These are phyloP conservation scores for Caenorhabditis elegans DNA, from an alignment of 1,140 invertebrate species.

Conservation along the genomic window DNA sequence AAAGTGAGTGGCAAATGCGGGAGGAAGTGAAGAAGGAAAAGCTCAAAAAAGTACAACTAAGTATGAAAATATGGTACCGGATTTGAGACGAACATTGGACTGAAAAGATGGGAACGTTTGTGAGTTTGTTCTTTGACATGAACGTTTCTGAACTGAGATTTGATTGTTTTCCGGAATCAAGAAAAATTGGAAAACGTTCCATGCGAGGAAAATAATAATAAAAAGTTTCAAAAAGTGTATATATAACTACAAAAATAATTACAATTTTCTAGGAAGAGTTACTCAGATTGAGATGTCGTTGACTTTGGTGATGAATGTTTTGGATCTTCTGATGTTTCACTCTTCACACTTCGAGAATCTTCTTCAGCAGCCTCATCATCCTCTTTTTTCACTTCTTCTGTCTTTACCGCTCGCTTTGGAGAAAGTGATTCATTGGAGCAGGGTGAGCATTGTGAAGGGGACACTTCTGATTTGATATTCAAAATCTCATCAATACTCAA, in stretches of 20 bases:
- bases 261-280: background rate
- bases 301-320: background rate
- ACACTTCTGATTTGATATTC: conserved; percentile 35
- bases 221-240: too few species aligned
- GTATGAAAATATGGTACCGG: background rate
- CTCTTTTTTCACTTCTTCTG: background rate
- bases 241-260: background rate
- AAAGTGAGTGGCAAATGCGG: background rate
- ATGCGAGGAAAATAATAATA: too few species aligned
- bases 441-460: background rate
- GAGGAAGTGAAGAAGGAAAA: background rate
- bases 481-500: conserved; percentile 42
- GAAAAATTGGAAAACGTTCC: too few species aligned
- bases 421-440: conserved; percentile 12
- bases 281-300: background rate
- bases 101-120: background rate
- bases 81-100: background rate
- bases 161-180: background rate
- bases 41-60: background rate
- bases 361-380: conserved; percentile 9
- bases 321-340: background rate
- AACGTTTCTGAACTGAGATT: conserved; percentile 4
- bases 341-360: background rate
- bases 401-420: background rate
- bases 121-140: conserved; percentile 17